Evolutionary conservation across 2,888 invertebrate species (phyloP).

Genomic region (Dryobotodes eremita): DNA sequence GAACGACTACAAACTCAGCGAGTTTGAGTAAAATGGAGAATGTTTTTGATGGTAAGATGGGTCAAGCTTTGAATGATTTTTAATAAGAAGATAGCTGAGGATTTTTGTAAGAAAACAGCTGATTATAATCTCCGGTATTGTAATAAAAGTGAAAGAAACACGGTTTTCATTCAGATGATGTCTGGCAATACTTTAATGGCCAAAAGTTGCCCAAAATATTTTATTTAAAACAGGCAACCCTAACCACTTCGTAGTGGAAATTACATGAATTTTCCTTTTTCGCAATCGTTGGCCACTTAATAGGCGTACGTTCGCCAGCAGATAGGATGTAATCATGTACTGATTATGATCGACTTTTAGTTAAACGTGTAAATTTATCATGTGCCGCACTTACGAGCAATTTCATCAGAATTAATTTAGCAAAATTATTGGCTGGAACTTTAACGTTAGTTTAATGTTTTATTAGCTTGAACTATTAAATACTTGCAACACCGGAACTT

Average conservation of each 20-base stretch:
- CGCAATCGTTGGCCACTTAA: conserved; percentile 70
- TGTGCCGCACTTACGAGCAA: conserved; percentile 48
- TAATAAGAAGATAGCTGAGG: too few species aligned
- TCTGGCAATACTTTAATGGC: too few species aligned
- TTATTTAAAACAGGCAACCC: conserved; percentile 44
- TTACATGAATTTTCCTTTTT: conserved; percentile 77
- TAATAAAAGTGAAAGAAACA: too few species aligned
- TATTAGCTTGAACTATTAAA: conserved; percentile 57
- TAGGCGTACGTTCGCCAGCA: conserved; percentile 58
- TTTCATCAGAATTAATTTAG: conserved; percentile 63
- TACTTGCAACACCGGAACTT: conserved; percentile 49
- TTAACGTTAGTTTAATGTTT: conserved; percentile 47
- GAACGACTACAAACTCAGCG: too few species aligned
- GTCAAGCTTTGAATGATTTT: too few species aligned
- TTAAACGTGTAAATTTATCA: conserved; percentile 61
- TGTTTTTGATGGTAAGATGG: too few species aligned
- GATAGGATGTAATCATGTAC: conserved; percentile 63
- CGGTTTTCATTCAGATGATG: too few species aligned
- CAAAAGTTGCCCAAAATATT: too few species aligned
- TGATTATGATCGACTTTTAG: conserved; percentile 64
- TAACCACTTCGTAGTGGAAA: conserved; percentile 67
- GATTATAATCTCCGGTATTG: too few species aligned
- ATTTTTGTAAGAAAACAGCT: too few species aligned
- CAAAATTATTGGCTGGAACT: conserved; percentile 54
- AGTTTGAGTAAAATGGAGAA: too few species aligned